A percentile compares a stretch with the other conserved stretches of the same genome.
Conservation (phyloP, 1,140 invertebrate species). For the Metopolophium dirhodum region DNA sequence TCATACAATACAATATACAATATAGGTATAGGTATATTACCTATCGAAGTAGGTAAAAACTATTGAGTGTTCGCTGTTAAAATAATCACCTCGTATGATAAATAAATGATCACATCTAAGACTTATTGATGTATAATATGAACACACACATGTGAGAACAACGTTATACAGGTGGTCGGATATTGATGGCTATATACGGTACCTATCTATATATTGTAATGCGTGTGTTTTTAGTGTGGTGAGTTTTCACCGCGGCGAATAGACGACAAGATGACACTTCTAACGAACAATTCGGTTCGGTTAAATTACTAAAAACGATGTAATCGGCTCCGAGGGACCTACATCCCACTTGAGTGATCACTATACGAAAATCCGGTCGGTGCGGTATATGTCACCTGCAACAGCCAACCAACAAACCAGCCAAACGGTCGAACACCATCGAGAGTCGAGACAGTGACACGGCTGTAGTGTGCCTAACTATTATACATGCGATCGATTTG, state of each 20-base stretch:
- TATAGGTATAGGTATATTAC: no score
- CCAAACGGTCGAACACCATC: neutral
- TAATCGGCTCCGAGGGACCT: neutral
- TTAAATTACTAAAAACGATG: conserved; percentile 13
- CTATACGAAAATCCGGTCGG: neutral
- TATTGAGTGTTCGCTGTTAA: neutral
- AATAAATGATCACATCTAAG: neutral
- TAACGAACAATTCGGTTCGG: neutral
- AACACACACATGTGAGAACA: neutral
- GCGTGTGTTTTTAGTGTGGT: neutral
- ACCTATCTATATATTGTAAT: neutral
- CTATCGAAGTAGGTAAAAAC: neutral
- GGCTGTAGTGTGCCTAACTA: neutral
- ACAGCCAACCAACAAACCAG: neutral
- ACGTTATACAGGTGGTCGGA: neutral
- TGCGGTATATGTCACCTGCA: neutral
- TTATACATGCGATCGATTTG: neutral
- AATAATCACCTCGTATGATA: no score
- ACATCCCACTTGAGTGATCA: conserved; percentile 11
- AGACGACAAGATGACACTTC: neutral
- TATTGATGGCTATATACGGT: neutral
- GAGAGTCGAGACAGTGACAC: neutral
- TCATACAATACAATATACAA: neutral
- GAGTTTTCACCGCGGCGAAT: neutral
- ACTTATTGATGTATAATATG: neutral